These are phyloP conservation scores for Leguminivora glycinivorella DNA, from an alignment of 1,140 invertebrate genomes.

Conservation along the genomic window DNA sequence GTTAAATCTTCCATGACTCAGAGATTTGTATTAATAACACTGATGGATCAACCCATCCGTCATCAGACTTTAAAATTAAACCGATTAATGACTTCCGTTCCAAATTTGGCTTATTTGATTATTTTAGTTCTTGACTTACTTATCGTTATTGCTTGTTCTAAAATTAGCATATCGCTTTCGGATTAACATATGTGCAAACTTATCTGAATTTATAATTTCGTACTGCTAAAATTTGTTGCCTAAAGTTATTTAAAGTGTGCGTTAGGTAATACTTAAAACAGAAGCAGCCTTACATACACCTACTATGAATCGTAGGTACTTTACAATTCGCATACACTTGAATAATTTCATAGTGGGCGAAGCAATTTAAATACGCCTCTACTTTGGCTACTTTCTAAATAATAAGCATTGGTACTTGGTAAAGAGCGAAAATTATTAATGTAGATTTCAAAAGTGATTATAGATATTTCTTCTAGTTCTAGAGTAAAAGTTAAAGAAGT, in stretches of 20 bases:
- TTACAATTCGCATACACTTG: slow-evolving; percentile 6
- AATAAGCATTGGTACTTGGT: neutral
- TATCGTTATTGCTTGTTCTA: neutral
- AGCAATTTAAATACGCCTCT: slow-evolving; percentile 4
- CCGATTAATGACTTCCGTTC: slow-evolving; percentile 3
- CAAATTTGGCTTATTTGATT: neutral
- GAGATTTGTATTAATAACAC: neutral
- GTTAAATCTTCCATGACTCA: neutral
- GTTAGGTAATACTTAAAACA: neutral
- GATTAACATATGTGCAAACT: neutral
- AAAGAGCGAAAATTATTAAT: neutral
- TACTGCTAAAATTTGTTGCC: too few species aligned
- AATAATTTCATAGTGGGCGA: neutral
- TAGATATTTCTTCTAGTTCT: too few species aligned
- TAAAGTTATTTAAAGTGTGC: too few species aligned
- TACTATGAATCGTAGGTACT: neutral
- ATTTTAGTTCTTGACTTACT: neutral
- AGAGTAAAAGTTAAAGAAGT: too few species aligned
- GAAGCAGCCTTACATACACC: neutral
- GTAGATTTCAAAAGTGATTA: neutral
- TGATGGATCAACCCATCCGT: neutral
- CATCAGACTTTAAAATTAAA: neutral
- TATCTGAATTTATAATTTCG: neutral
- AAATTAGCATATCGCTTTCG: slow-evolving; percentile 1
- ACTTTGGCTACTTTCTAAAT: slow-evolving; percentile 6